A percentile compares a stretch with the other conserved stretches of the same genome.
Evolutionary conservation across 2,797 vertebrate genomes (phyloP).

Genomic region (Clarias laeviceps): DNA sequence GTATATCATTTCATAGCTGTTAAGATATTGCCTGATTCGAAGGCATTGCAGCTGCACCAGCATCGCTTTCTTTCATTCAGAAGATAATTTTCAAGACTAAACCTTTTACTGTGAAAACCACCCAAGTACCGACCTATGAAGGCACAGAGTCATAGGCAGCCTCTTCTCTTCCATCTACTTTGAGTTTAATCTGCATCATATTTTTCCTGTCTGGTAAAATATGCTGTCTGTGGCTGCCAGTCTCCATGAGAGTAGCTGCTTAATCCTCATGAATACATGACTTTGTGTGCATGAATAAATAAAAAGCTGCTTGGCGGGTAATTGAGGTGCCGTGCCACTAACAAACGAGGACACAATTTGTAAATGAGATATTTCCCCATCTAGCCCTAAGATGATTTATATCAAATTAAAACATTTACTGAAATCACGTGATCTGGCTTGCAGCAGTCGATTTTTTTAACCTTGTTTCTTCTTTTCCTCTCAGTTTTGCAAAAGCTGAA

Average conservation of each 20-base stretch:
- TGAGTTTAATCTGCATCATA: conserved; percentile 74
- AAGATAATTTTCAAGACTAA: conserved; percentile 60
- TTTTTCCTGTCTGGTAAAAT: conserved; percentile 79
- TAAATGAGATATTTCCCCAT: conserved; percentile 74
- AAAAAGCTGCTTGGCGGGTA: conserved; percentile 80
- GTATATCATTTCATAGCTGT: conserved; percentile 28
- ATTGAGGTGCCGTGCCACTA: conserved; percentile 80
- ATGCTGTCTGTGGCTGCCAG: conserved; percentile 81
- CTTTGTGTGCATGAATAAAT: conserved; percentile 86
- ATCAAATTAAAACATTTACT: conserved; percentile 70
- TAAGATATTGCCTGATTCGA: conserved; percentile 25
- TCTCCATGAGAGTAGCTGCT: conserved; percentile 77
- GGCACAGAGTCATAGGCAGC: conserved; percentile 64
- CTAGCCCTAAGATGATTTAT: conserved; percentile 66
- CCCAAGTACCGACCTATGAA: conserved; percentile 72
- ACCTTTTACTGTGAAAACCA: conserved; percentile 67
- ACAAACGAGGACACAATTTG: conserved; percentile 80
- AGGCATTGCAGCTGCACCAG: neutral
- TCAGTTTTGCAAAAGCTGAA: conserved; percentile 22
- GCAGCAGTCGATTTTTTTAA: conserved; percentile 30
- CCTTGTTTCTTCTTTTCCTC: conserved; percentile 9
- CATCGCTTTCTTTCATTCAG: conserved; percentile 32
- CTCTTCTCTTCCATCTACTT: conserved; percentile 57
- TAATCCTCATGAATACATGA: conserved; percentile 86
- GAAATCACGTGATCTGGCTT: conserved; percentile 65